phyloP scores from a whole-genome alignment of 2,797 vertebrate species.

The Lateolabrax maculatus region DNA sequence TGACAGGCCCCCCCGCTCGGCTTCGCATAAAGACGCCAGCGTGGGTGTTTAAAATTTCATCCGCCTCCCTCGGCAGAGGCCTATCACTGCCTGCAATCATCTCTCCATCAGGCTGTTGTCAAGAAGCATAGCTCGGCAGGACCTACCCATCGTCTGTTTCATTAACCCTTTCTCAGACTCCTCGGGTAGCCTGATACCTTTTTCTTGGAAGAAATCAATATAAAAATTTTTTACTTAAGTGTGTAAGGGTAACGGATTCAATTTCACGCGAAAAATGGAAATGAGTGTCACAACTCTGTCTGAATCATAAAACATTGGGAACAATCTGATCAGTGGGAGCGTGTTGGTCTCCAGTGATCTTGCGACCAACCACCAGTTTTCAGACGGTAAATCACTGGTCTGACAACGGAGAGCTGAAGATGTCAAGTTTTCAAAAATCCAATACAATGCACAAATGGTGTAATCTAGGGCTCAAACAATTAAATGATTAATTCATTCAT shows the following conservation, averaged over 20 bases:
- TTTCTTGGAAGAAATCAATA: background rate
- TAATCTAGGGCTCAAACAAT: no score
- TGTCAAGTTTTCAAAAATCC: background rate
- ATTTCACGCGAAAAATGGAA: background rate
- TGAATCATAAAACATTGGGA: background rate
- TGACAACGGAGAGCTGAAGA: background rate
- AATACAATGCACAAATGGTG: background rate
- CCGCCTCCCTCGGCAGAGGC: slow-evolving; percentile 33
- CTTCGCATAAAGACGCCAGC: slow-evolving; percentile 55
- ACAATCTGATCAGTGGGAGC: slow-evolving; percentile 4
- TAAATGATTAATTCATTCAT: background rate
- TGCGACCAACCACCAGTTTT: slow-evolving; percentile 6
- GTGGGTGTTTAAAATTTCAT: slow-evolving; percentile 69
- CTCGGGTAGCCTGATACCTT: background rate
- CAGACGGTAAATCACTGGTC: no score
- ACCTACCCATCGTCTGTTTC: slow-evolving; percentile 50
- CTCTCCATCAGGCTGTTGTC: slow-evolving; percentile 47
- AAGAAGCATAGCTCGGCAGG: slow-evolving; percentile 57
- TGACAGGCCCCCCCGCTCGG: slow-evolving; percentile 56
- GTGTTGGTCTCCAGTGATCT: background rate
- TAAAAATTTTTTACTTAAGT: background rate
- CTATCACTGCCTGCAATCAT: slow-evolving; percentile 37
- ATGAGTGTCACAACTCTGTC: background rate
- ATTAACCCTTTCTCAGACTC: slow-evolving; percentile 26
- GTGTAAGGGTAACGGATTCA: background rate